phyloP scores from a whole-genome alignment of 2,888 invertebrate species.

The Agrotis exclamationis region DNA sequence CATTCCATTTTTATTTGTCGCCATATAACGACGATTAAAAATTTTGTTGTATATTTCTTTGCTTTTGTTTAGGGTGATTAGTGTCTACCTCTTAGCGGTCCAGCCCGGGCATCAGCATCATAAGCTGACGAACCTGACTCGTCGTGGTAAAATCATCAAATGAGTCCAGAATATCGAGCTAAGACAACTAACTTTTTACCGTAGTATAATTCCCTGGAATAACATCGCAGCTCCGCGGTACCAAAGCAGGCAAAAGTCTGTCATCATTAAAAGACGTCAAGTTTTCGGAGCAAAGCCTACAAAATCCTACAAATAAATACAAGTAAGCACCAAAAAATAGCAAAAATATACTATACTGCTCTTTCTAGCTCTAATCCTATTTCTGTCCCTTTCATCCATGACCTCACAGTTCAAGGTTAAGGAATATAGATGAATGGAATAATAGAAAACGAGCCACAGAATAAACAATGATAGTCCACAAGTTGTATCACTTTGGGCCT shows the following conservation, averaged over 20 bases:
- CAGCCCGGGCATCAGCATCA: too few species aligned
- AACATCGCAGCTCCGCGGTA: background rate
- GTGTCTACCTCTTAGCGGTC: too few species aligned
- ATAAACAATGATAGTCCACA: slow-evolving; percentile 36
- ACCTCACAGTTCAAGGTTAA: slow-evolving; percentile 27
- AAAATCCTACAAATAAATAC: background rate
- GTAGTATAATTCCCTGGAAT: background rate
- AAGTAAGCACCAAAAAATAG: background rate
- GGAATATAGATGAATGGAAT: slow-evolving; percentile 23
- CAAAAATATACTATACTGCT: background rate
- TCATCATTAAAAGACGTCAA: too few species aligned
- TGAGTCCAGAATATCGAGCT: background rate
- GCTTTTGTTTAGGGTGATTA: too few species aligned
- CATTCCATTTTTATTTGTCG: background rate
- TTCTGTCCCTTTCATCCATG: background rate
- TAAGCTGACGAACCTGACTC: too few species aligned
- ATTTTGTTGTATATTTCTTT: background rate
- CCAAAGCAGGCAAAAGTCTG: background rate
- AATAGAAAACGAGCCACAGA: slow-evolving; percentile 13
- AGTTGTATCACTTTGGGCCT: slow-evolving; percentile 10
- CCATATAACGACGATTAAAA: background rate
- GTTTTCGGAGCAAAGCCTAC: too few species aligned
- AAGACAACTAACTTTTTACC: background rate
- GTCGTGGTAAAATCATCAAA: too few species aligned
- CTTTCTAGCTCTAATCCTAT: background rate